Base-by-base conservation (phyloP, 2,888 invertebrate genomes). In the Trileptium ribeirensis region DNA sequence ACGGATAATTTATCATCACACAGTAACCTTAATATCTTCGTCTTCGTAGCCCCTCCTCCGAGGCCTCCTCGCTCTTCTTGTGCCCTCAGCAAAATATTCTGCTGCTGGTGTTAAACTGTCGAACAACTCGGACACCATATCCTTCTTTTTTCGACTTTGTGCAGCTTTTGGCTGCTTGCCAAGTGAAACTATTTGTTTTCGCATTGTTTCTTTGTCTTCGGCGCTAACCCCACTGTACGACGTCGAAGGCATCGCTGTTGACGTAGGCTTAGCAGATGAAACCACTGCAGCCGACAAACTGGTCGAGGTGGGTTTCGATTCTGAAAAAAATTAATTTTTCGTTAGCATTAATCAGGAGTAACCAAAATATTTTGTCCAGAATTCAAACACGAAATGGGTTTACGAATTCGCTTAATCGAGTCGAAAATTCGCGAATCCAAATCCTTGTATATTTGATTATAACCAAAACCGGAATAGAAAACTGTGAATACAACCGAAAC, bases 101-200 rank as follows among this genome's bases (percentile, higher is more conserved):
- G 83, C 81, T 31, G 31, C 80, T 2, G 83, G 83, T 19, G 87
- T 87, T n/a, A 87, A 82, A 29, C 86, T 86, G 75, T 87, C 87
- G 82, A 84, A 87, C 24, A 87, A 82, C 51, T 84, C 84, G 31
- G 86, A 86, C n/a, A 87, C 86, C 86, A 86, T 86, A 74, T 85
- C 86, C 64, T 84, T 83, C 75, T 86, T 87, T 79, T 84, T 84
- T 38, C 84, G 33, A 1, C n/a, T 33, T 34, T 80, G 19, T 19
- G 83, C 83, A 8, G 79, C 84, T 82, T 87, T 87, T 0, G 87
- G 87, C 64, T 86, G 86, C 81, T 87, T 87, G 70, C 87, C 87
- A 24, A 87, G 82, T 3, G 86, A 86, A 74, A 85, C 85, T 84
- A 87, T 87, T 74, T 86, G 86, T 51, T 84, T 81, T 31, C 85